phyloP scores from a whole-genome alignment of 1,140 invertebrate genomes.

The Geopemphigus sp. region DNA sequence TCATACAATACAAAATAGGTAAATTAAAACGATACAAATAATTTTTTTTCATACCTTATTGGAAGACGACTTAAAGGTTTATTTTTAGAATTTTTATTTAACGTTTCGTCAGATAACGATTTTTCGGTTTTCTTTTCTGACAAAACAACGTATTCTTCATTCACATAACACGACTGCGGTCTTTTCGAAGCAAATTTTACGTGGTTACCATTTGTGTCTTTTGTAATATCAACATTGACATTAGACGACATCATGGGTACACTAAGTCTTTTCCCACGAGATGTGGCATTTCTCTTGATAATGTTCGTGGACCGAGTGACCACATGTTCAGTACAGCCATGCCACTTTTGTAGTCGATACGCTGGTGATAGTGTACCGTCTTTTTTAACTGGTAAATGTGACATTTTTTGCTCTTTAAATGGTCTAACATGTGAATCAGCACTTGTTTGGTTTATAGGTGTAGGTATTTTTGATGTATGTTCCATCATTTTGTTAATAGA shows the following conservation, averaged over 20 bases:
- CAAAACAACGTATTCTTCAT: constrained; percentile 1
- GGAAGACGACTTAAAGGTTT: constrained; percentile 41
- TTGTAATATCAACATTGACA: constrained; percentile 13
- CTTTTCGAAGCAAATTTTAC: constrained; percentile 20
- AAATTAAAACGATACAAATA: background rate
- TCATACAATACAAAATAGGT: constrained; percentile 9
- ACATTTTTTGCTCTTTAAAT: constrained; percentile 20
- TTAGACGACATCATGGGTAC: constrained; percentile 20
- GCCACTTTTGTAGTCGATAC: background rate
- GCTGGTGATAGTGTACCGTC: background rate
- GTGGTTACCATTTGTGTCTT: constrained; percentile 40
- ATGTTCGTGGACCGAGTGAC: constrained; percentile 16
- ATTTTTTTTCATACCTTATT: constrained; percentile 27
- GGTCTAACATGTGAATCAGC: background rate
- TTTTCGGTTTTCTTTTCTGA: constrained; percentile 35
- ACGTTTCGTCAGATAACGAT: constrained; percentile 28
- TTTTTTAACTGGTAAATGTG: constrained; percentile 33
- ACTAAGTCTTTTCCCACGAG: constrained; percentile 20
- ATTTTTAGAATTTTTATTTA: constrained; percentile 20
- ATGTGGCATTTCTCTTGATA: constrained; percentile 1
- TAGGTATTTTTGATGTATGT: constrained; percentile 42
- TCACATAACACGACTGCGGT: constrained; percentile 35
- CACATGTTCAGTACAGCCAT: constrained; percentile 12
- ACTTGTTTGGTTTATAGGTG: constrained; percentile 3
- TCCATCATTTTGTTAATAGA: constrained; percentile 47